These are phyloP conservation scores for Drosophila neotestacea DNA, from an alignment of 2,888 invertebrate species.

Conservation along the genomic window DNA sequence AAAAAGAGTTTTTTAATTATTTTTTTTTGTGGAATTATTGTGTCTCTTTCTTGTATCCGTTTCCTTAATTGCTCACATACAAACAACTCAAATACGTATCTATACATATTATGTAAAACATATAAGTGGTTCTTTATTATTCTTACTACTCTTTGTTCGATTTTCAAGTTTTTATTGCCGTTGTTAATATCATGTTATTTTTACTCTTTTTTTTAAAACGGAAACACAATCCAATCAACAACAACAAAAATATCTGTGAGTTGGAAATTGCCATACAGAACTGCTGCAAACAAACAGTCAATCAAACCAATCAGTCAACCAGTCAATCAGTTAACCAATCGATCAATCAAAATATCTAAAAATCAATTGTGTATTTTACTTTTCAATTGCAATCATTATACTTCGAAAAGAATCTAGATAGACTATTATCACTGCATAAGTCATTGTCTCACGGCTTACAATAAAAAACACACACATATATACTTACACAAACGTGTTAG, in stretches of 20 bases:
- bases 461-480: constrained; percentile 9
- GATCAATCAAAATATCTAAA: background rate
- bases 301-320: constrained; percentile 12
- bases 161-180: constrained; percentile 52
- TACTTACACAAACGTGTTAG: background rate
- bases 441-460: constrained; percentile 12
- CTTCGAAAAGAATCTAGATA: background rate
- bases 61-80: constrained; percentile 65
- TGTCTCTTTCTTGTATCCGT: constrained; percentile 67
- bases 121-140: constrained; percentile 50
- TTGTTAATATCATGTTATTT: constrained; percentile 54
- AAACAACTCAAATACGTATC: constrained; percentile 37
- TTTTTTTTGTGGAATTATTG: constrained; percentile 50
- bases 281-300: constrained; percentile 38
- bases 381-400: constrained; percentile 2
- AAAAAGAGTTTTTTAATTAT: constrained; percentile 25
- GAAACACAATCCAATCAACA: constrained; percentile 59
- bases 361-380: background rate
- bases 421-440: background rate
- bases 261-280: constrained; percentile 44
- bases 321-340: constrained; percentile 22
- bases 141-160: constrained; percentile 55
- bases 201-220: constrained; percentile 9
- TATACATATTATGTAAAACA: constrained; percentile 49
- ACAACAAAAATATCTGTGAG: constrained; percentile 41